phyloP scores from a whole-genome alignment of 2,113 vertebrate genomes.

The Aix galericulata region DNA sequence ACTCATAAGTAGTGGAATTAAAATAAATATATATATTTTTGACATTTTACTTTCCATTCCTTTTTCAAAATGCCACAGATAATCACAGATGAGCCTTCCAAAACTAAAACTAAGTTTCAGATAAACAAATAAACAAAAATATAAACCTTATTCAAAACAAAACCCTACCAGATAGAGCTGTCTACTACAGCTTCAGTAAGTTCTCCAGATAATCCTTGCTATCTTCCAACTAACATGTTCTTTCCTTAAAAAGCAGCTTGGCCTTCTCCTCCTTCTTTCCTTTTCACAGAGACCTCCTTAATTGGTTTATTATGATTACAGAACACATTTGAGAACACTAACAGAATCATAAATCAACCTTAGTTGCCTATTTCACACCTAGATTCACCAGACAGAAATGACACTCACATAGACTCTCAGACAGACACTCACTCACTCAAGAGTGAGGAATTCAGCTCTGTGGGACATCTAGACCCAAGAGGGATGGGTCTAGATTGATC shows the following conservation, averaged over 20 bases:
- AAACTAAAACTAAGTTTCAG: neutral
- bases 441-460: neutral
- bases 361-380: neutral
- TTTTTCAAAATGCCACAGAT: neutral
- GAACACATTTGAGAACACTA: neutral
- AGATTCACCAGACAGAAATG: neutral
- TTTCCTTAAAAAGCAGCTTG: neutral
- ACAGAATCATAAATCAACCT: neutral
- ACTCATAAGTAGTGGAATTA: neutral
- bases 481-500: neutral
- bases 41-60: neutral
- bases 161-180: neutral
- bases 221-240: neutral
- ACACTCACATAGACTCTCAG: neutral
- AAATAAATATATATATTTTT: neutral
- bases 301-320: neutral
- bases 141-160: neutral
- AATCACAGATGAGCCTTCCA: neutral
- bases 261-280: neutral
- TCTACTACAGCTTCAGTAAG: fast-evolving
- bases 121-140: neutral
- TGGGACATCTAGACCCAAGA: neutral
- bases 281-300: neutral
- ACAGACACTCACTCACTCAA: neutral
- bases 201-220: neutral